phyloP scores from a whole-genome alignment of 2,888 invertebrate species.

The Eudemis profundana region DNA sequence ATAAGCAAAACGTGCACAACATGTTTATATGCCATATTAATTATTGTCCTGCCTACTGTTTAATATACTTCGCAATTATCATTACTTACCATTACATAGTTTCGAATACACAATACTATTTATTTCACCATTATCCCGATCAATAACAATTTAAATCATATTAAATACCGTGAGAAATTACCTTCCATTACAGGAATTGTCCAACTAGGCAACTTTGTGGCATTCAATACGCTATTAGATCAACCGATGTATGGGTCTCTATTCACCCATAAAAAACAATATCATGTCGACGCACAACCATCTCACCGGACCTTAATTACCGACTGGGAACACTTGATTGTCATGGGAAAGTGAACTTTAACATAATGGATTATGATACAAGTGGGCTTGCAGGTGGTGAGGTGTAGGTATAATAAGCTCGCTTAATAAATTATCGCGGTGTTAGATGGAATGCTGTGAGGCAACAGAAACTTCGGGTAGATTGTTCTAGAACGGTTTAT shows the following conservation, averaged over 20 bases:
- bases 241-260: constrained; percentile 76
- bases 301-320: constrained; percentile 75
- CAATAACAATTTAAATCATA: constrained; percentile 23
- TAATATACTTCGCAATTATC: too few species aligned
- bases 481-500: constrained; percentile 27
- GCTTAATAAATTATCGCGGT: constrained; percentile 78
- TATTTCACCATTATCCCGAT: constrained; percentile 20
- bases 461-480: constrained; percentile 26
- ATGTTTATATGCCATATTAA: background rate
- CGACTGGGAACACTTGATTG: constrained; percentile 49
- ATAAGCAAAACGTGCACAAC: too few species aligned
- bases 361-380: constrained; percentile 50
- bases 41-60: too few species aligned
- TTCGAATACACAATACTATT: constrained; percentile 15
- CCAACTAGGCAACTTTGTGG: constrained; percentile 40
- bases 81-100: background rate
- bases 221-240: constrained; percentile 55
- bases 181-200: constrained; percentile 25
- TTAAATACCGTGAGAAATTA: constrained; percentile 31
- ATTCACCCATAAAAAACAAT: constrained; percentile 81
- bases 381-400: constrained; percentile 44
- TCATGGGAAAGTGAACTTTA: constrained; percentile 49
- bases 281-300: constrained; percentile 69
- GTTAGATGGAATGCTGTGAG: constrained; percentile 74
- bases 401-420: constrained; percentile 67